These are phyloP conservation scores for Spilarctia lutea DNA, from an alignment of 2,888 invertebrate genomes.

Conservation along the genomic window DNA sequence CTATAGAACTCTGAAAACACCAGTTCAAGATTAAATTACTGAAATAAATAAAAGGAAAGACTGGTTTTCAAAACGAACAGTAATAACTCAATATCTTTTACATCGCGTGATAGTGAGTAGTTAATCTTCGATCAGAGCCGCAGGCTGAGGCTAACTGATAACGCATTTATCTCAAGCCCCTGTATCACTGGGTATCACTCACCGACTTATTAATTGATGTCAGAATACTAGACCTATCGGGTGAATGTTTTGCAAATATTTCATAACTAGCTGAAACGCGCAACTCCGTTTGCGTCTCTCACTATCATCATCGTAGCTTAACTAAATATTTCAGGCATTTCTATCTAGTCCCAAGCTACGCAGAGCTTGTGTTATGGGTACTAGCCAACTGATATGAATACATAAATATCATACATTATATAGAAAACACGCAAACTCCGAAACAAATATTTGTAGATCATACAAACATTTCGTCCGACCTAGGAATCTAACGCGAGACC, in stretches of 20 bases:
- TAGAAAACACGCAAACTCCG: too few species aligned
- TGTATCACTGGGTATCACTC: conserved; percentile 21
- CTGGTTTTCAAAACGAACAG: background rate
- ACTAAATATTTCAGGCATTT: too few species aligned
- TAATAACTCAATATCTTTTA: conserved; percentile 20
- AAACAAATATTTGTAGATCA: too few species aligned
- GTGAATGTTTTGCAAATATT: conserved; percentile 11
- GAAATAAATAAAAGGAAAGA: background rate
- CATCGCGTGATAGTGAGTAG: conserved; percentile 16
- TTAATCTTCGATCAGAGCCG: conserved; percentile 20
- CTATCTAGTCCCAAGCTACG: too few species aligned
- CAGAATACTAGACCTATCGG: conserved; percentile 11
- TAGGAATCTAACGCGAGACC: too few species aligned
- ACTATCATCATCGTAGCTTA: too few species aligned
- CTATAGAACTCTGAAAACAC: background rate
- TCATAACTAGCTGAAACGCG: background rate
- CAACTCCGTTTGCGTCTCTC: background rate
- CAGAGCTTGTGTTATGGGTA: too few species aligned
- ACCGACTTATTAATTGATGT: conserved; percentile 18
- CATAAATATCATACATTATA: too few species aligned
- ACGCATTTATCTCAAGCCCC: conserved; percentile 19
- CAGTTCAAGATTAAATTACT: background rate
- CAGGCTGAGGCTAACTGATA: conserved; percentile 14
- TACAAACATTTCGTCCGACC: too few species aligned
- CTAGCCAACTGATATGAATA: too few species aligned